phyloP scores from a whole-genome alignment of 2,797 vertebrate species.

The Lindbergichthys nudifrons region DNA sequence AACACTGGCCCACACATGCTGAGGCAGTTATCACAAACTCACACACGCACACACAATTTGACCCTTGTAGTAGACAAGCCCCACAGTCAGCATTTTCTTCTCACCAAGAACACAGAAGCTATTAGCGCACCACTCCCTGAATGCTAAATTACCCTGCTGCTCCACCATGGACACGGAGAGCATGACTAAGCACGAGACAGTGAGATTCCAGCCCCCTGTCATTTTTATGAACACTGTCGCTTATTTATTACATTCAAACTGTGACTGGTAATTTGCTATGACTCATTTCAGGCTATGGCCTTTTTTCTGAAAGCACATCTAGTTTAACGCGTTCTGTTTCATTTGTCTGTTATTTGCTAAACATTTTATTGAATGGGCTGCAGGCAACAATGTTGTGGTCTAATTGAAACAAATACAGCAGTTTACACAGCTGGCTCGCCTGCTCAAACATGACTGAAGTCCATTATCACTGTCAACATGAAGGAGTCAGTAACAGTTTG shows the following conservation, averaged over 20 bases:
- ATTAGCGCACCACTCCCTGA: too few species aligned
- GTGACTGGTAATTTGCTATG: background rate
- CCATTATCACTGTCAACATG: constrained; percentile 8
- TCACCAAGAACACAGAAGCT: too few species aligned
- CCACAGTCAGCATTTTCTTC: too few species aligned
- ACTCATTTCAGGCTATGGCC: background rate
- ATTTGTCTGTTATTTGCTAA: constrained; percentile 8
- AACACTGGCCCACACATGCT: too few species aligned
- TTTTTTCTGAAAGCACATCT: background rate
- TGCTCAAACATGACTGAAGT: background rate
- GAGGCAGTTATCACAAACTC: too few species aligned
- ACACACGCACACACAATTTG: too few species aligned
- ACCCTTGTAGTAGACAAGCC: too few species aligned
- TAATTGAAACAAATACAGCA: constrained; percentile 18
- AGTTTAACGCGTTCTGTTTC: background rate
- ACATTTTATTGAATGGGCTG: constrained; percentile 4
- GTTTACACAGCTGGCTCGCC: constrained; percentile 53
- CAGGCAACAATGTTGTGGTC: background rate
- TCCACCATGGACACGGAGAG: too few species aligned
- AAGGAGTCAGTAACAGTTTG: background rate
- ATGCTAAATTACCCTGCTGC: too few species aligned
- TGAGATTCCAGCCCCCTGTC: too few species aligned
- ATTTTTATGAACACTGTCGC: too few species aligned
- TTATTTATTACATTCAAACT: background rate
- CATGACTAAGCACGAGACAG: too few species aligned